Conservation (phyloP, 1,140 invertebrate genomes). For the Babylonia areolata region DNA sequence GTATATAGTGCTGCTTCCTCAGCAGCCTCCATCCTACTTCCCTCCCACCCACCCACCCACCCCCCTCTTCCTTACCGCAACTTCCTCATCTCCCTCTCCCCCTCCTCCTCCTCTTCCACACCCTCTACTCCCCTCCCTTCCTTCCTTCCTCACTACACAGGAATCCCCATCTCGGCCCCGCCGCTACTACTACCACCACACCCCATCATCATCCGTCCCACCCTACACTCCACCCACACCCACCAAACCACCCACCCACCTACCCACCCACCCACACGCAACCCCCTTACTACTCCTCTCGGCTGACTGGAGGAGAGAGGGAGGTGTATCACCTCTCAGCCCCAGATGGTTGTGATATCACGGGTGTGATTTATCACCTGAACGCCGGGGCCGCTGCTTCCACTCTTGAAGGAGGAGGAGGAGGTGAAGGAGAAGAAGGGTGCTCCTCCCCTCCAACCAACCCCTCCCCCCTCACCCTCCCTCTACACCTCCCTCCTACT, state of each 20-base stretch:
- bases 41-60: neutral
- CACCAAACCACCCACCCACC: too few relatives aligned
- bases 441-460: neutral
- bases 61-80: neutral
- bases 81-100: neutral
- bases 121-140: neutral
- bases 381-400: neutral
- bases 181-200: too few relatives aligned
- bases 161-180: too few relatives aligned
- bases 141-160: too few relatives aligned
- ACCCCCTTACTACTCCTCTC: too few relatives aligned
- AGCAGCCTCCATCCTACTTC: neutral
- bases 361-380: constrained; percentile 35
- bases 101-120: neutral
- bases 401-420: too few relatives aligned
- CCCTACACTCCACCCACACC: too few relatives aligned
- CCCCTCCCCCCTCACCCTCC: neutral
- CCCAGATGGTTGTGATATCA: constrained; percentile 41
- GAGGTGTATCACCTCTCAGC: constrained; percentile 18
- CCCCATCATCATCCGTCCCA: too few relatives aligned
- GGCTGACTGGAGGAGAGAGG: neutral
- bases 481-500: neutral
- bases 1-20: too few relatives aligned
- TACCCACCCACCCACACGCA: too few relatives aligned
- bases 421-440: too few relatives aligned